phyloP scores from a whole-genome alignment of 2,797 vertebrate genomes.

The Chelidonichthys spinosus region DNA sequence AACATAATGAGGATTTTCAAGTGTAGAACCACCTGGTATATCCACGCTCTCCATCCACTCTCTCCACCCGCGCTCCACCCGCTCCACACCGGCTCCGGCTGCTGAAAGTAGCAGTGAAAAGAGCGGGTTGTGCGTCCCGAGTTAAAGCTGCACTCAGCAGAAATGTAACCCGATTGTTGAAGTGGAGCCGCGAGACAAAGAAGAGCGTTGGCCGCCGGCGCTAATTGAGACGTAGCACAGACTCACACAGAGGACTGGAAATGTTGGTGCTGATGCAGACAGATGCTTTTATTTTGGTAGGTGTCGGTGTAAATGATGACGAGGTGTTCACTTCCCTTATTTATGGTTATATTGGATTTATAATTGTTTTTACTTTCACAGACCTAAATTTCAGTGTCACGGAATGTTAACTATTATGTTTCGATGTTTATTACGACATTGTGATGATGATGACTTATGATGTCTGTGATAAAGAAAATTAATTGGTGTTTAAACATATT shows the following conservation, averaged over 20 bases:
- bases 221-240: slow-evolving; percentile 27
- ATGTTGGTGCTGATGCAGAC: not conserved
- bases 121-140: slow-evolving; percentile 7
- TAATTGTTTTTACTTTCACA: not conserved
- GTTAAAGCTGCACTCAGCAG: slow-evolving; percentile 41
- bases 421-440: not conserved
- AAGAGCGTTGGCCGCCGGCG: slow-evolving; percentile 1
- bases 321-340: not conserved
- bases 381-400: not conserved
- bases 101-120: slow-evolving; percentile 48
- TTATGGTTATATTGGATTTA: not conserved
- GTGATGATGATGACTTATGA: not conserved
- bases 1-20: slow-evolving; percentile 77
- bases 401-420: not conserved
- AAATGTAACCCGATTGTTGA: slow-evolving; percentile 41
- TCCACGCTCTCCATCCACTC: slow-evolving; percentile 38
- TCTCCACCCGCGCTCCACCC: not conserved
- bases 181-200: slow-evolving; percentile 30
- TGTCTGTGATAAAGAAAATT: not conserved
- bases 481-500: not conserved
- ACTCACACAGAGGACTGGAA: not conserved
- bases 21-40: slow-evolving; percentile 78
- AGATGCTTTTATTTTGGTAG: not conserved
- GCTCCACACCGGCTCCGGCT: slow-evolving; percentile 54
- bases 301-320: not conserved